A percentile compares a stretch with the other conserved stretches of the same genome.
These are phyloP conservation scores for Anthophora plumipes DNA, from an alignment of 2,888 invertebrate species.

Conservation along the genomic window DNA sequence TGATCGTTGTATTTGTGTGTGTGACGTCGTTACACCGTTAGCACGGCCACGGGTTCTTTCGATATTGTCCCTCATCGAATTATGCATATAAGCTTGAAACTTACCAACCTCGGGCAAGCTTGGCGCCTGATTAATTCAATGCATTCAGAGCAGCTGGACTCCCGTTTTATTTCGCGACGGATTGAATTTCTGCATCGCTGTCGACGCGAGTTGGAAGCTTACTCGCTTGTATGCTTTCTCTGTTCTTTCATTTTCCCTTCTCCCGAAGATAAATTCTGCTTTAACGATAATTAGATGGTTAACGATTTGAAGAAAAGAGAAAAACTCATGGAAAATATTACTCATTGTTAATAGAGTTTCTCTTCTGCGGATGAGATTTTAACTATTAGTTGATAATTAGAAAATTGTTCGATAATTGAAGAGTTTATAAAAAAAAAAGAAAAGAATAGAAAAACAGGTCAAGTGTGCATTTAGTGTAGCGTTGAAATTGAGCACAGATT, in stretches of 20 bases:
- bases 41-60: slow-evolving; percentile 1
- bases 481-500: background rate
- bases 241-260: background rate
- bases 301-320: background rate
- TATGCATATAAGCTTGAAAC: slow-evolving; percentile 20
- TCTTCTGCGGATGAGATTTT: background rate
- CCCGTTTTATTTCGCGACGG: slow-evolving; percentile 15
- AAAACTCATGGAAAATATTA: too few species aligned
- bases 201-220: background rate
- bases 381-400: slow-evolving; percentile 27
- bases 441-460: background rate
- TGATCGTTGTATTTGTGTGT: background rate
- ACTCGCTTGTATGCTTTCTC: background rate
- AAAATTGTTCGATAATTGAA: slow-evolving; percentile 9
- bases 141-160: slow-evolving; percentile 7
- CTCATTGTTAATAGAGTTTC: slow-evolving; percentile 17
- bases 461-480: background rate
- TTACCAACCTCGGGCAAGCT: slow-evolving; percentile 4
- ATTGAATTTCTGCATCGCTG: slow-evolving; percentile 2
- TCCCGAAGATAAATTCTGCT: background rate
- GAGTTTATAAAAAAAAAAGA: background rate
- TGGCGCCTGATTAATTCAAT: background rate
- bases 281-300: slow-evolving; percentile 15
- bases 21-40: slow-evolving; percentile 15
- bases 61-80: slow-evolving; percentile 27